A percentile compares a stretch with the other conserved stretches of the same genome.
phyloP scores from a whole-genome alignment of 2,888 invertebrate genomes.

The Watsonalla binaria region DNA sequence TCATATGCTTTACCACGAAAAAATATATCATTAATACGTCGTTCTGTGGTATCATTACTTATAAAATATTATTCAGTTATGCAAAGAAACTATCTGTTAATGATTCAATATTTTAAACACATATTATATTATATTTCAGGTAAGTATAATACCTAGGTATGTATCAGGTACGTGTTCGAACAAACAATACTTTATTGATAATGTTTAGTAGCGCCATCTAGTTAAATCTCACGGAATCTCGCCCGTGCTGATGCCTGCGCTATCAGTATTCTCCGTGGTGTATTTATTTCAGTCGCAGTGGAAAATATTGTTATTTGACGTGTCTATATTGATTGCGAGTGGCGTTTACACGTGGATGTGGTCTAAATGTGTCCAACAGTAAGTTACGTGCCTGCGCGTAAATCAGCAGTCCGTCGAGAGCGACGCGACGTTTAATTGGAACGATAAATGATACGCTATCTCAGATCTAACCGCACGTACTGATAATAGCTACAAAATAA shows the following conservation, averaged over 20 bases:
- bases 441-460: slow-evolving; percentile 7
- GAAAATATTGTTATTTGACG: background rate
- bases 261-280: slow-evolving; percentile 6
- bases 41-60: too few species aligned
- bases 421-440: slow-evolving; percentile 29
- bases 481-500: background rate
- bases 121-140: too few species aligned
- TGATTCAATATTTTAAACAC: too few species aligned
- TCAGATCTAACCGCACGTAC: background rate
- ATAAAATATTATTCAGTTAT: too few species aligned
- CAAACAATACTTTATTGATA: too few species aligned
- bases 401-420: slow-evolving; percentile 62
- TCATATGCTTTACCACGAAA: too few species aligned
- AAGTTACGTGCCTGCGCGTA: slow-evolving; percentile 51
- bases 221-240: slow-evolving; percentile 4
- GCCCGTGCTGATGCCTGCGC: slow-evolving; percentile 14
- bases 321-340: background rate
- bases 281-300: too few species aligned
- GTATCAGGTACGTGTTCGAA: too few species aligned
- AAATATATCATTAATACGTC: too few species aligned
- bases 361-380: slow-evolving; percentile 46
- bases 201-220: too few species aligned
- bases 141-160: too few species aligned
- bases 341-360: slow-evolving; percentile 20
- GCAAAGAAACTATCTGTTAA: too few species aligned